Conservation (phyloP, 2,797 vertebrate species). For the Synaphobranchus kaupii region DNA sequence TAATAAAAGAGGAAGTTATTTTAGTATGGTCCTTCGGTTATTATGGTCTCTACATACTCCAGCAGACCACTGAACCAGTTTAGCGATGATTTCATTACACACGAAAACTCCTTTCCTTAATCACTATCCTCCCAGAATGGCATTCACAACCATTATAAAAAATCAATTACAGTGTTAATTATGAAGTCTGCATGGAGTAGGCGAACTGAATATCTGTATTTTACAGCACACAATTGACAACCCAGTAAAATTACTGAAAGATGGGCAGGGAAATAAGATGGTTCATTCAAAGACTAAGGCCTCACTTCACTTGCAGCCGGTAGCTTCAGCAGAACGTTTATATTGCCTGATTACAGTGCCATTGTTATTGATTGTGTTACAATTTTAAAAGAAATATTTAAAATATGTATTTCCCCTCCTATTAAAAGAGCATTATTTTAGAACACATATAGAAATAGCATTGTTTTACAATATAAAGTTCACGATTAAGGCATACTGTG, state of each 20-base stretch:
- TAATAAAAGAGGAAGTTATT: constrained; percentile 1
- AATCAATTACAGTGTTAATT: constrained; percentile 35
- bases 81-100: constrained; percentile 18
- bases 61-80: neutral
- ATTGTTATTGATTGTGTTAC: neutral
- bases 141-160: constrained; percentile 39
- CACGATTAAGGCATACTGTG: neutral
- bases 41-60: neutral
- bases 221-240: neutral
- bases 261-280: neutral
- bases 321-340: neutral
- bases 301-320: neutral
- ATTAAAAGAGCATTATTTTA: neutral
- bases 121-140: constrained; percentile 38
- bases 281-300: neutral
- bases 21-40: neutral
- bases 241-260: neutral
- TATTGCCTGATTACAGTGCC: neutral
- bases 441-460: neutral
- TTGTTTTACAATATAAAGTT: neutral
- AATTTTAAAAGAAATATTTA: neutral
- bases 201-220: neutral
- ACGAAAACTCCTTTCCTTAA: constrained; percentile 38
- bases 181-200: neutral
- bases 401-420: neutral